Evolutionary conservation across 2,113 vertebrate genomes (phyloP), one percentile per base, ranked within the genome.

Genomic region (Naja naja): DNA sequence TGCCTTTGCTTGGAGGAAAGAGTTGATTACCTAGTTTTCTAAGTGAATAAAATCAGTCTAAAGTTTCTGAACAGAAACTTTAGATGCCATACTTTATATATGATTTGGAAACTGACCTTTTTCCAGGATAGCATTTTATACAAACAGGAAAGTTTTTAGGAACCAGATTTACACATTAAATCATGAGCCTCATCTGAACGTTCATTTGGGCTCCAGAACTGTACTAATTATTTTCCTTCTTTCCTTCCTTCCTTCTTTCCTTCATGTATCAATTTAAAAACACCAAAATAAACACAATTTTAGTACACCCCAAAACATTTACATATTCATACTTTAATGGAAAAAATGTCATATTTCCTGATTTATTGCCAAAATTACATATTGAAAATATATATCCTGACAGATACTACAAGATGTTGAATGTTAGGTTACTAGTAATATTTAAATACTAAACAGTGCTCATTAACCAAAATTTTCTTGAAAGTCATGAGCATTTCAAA

Each of bases 1-100:
- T 97, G 90, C 88, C 53, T 95, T 94, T 95, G 91, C 34, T 93
- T 88, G 23, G 69, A 92, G 91, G 92, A 95, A 96, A 95, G 0
- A 93, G 64, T 90, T 91, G 64, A 88, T 95, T 86, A 91, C 49
- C 86, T 93, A 96, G 90, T n/a, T 14, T 91, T 89, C 93, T 34
- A 91, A n/a, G 49, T 90, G 69, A 88, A 10, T 2, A 93, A 94
- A 95, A 81, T n/a, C 54, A 89, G 95, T 90, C 9, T 90, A 94
- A n/a, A 7, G 58, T 0, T 85, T 94, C 39, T 93, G 88, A 69
- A 89, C 22, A 52, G 39, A 58, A 90, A 54, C n/a, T 69, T 89
- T 47, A 45, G 55, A 85, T 3, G 55, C 8, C 55, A 5, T 6
- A 87, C 34, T 90, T 91, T n/a, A 81, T 85, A 94, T 93, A 0